A percentile compares a stretch with the other conserved stretches of the same genome.
phyloP scores from a whole-genome alignment of 2,797 vertebrate species.

The Siniperca obscura region DNA sequence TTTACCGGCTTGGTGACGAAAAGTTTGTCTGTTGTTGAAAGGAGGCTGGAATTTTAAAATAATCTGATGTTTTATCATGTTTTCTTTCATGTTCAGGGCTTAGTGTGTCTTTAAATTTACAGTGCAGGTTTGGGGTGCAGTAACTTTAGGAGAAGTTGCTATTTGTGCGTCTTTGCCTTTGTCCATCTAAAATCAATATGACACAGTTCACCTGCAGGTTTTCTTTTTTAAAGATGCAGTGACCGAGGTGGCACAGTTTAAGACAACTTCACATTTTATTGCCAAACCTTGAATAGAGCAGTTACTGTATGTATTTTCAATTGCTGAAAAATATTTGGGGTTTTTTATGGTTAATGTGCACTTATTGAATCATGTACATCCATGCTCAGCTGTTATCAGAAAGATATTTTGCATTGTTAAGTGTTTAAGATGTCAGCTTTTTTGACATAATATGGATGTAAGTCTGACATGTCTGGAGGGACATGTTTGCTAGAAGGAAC shows the following conservation, averaged over 20 bases:
- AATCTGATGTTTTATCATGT: slow-evolving; percentile 7
- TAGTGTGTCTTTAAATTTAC: slow-evolving; percentile 29
- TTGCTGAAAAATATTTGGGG: neutral
- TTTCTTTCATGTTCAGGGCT: slow-evolving; percentile 22
- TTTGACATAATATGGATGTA: slow-evolving; percentile 5
- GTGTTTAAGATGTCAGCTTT: slow-evolving; percentile 4
- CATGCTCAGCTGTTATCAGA: slow-evolving; percentile 27
- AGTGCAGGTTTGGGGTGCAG: neutral
- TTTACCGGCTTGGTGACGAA: neutral
- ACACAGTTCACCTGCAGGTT: neutral
- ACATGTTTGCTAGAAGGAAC: slow-evolving; percentile 8
- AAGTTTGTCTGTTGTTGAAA: neutral
- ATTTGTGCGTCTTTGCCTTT: slow-evolving; percentile 5
- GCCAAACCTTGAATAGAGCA: slow-evolving; percentile 26
- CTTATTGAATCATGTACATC: slow-evolving; percentile 1
- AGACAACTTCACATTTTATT: slow-evolving; percentile 5
- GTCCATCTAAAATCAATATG: slow-evolving; percentile 6
- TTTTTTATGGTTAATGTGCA: slow-evolving; percentile 15
- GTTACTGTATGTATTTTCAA: slow-evolving; percentile 13
- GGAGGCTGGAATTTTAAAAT: neutral
- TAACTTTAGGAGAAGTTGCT: slow-evolving; percentile 7
- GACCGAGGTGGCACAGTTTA: neutral
- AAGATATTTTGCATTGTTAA: neutral
- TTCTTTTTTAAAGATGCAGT: slow-evolving; percentile 3
- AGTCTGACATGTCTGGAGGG: slow-evolving; percentile 2